Evolutionary conservation across 2,888 invertebrate genomes (phyloP).

Genomic region (Caenorhabditis sp.): DNA sequence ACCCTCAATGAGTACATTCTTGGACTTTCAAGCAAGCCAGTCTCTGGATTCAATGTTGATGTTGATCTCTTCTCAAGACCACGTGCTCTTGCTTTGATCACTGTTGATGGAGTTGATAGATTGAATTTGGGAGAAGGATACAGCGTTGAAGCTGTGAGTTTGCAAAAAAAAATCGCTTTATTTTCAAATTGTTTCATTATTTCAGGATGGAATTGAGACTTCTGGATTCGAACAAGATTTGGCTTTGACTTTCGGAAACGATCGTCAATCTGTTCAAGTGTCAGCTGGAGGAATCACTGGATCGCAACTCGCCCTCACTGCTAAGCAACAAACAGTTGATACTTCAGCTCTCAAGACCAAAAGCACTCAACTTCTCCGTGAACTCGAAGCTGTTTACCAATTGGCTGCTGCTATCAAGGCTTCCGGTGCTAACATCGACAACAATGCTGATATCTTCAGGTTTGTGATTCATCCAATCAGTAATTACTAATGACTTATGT

Average conservation of each 20-base stretch:
- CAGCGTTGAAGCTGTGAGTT: slow-evolving; percentile 21
- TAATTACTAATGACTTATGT: not conserved
- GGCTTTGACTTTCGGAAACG: slow-evolving; percentile 44
- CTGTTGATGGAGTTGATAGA: slow-evolving; percentile 33
- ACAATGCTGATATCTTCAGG: slow-evolving; percentile 48
- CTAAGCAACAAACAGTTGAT: slow-evolving; percentile 37
- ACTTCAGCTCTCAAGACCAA: slow-evolving; percentile 43
- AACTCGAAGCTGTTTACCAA: slow-evolving; percentile 45
- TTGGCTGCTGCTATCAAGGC: slow-evolving; percentile 44
- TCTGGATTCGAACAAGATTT: slow-evolving; percentile 40
- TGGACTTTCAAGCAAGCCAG: slow-evolving; percentile 43
- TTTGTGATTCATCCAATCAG: slow-evolving; percentile 3
- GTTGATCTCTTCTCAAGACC: slow-evolving; percentile 47
- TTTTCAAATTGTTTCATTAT: not conserved
- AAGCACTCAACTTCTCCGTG: slow-evolving; percentile 25
- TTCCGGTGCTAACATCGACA: slow-evolving; percentile 35
- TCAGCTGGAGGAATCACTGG: slow-evolving; percentile 44
- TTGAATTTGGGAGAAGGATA: slow-evolving; percentile 34
- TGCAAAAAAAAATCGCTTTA: not conserved
- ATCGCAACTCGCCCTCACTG: slow-evolving; percentile 37
- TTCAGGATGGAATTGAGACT: slow-evolving; percentile 33
- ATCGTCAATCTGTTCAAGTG: slow-evolving; percentile 44
- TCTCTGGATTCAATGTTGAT: slow-evolving; percentile 40
- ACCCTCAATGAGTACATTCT: slow-evolving; percentile 47
- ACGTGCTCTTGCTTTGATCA: slow-evolving; percentile 45